Evolutionary conservation across 2,113 vertebrate species (phyloP), one percentile per base, ranked within the genome.

Genomic region (Ondatra zibethicus): DNA sequence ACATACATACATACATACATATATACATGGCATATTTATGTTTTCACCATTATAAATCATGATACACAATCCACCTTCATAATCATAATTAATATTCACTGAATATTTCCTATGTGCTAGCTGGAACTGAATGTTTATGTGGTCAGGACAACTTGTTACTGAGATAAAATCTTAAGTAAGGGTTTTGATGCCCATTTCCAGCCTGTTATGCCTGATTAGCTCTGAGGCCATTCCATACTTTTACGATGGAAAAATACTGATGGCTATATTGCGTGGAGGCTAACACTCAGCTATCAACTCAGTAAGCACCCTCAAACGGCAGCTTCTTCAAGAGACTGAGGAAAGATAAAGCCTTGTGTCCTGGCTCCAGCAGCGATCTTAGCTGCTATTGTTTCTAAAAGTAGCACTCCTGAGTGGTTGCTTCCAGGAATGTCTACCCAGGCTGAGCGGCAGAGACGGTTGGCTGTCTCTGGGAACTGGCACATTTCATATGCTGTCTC

Each of bases 341-440:
- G 45, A 82, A 95, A 93, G 81, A 92, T 68, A 65, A 50, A 75
- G 78, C 92, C 65, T 75, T 8, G 33, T 65, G 93, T 89, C 81
- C 97, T 96, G 91, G 47, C 89, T 96, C 4, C n/a, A 31, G 45
- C 93, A 93, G 92, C 61, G 96, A 95, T 97, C 96, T 97, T 91
- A 94, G 89, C 77, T 73, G 90, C 96, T 94, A 80, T 89, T 95
- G 82, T 97, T 97, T 93, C 97, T 98, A 97, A 97, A 97, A 95
- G 97, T 95, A 97, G 97, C 91, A 75, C 92, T 97, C 93, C 92
- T 96, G 97, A 98, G 97, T 96, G 96, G 73, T 61, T 91, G 96
- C 86, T 97, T 97, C 97, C 98, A 97, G 98, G 96, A 97, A 97
- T 76, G 93, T 82, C 96, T 91, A 70, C 88, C 98, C 86, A 91